Conservation (phyloP, 2,113 vertebrate genomes). For the Athene cunicularia region DNA sequence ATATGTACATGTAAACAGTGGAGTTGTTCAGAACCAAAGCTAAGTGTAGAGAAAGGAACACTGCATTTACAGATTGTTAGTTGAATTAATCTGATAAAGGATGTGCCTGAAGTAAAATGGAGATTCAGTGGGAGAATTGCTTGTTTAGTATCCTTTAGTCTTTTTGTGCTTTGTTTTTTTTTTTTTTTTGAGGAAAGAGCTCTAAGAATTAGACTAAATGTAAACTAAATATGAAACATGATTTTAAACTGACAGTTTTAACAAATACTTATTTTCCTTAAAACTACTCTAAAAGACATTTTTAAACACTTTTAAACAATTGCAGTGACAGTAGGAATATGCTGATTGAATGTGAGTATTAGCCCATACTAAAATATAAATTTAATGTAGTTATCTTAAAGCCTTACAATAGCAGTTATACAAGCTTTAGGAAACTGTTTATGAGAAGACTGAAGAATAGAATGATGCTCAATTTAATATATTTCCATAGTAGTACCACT, state of each 20-base stretch:
- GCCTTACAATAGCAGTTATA: not conserved
- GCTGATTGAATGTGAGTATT: not conserved
- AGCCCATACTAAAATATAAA: not conserved
- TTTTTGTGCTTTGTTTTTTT: not conserved
- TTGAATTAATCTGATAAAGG: not conserved
- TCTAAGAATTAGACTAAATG: not conserved
- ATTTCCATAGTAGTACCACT: not conserved
- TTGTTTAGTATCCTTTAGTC: not conserved
- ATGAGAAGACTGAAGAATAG: not conserved
- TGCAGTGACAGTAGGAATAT: not conserved
- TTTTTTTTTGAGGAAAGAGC: not conserved
- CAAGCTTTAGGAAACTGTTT: not conserved
- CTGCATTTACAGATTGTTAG: not conserved
- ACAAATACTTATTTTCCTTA: not conserved
- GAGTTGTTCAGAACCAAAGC: not conserved
- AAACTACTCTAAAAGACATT: not conserved
- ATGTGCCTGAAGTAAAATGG: not conserved
- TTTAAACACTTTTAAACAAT: not conserved
- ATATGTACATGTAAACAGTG: not conserved
- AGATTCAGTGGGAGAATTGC: not conserved
- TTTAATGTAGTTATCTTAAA: not conserved
- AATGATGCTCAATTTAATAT: not conserved
- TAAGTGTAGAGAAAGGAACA: not conserved
- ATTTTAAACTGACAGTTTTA: not conserved
- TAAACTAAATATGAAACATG: not conserved